Base-by-base conservation (phyloP, 2,797 vertebrate genomes). In the Anabas testudineus region DNA sequence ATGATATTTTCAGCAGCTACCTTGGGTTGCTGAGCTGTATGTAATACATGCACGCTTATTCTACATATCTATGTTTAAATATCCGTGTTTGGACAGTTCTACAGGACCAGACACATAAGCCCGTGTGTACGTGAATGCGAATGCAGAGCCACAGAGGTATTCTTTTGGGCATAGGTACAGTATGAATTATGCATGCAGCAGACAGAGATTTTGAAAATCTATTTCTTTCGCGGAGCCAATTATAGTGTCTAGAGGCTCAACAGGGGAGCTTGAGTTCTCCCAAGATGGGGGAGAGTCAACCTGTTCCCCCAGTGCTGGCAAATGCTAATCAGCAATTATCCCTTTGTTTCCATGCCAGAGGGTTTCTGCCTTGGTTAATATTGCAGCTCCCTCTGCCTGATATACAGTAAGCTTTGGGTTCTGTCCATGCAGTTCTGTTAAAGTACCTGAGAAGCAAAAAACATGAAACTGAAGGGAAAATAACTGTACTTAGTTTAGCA, bases 241-340 rank as follows among this genome's bases (percentile, higher is more conserved):
- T 93, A 92, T 65, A 82, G 76, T 82, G 88, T 90, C 88, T 87
- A 36, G 76, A 82, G 83, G 83, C 85, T 79, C 83, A 84, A 84
- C 87, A 84, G 85, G 90, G 88, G 88, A 83, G 78, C 56, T 47
- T 36, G 67, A 83, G 73, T 71, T 79, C 64, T 75, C 76, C 70
- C 74, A 55, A 80, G 77, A 81, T 78, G 80, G 76, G 76, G 84
- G 74, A 70, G 69, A 85, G 70, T 86, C 87, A 87, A 87, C 88
- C 84, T 89, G 83, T 82, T 89, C 75, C 76, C 74, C 77, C 55
- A 76, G 47, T 65, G 83, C 86, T 83, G 68, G 76, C 71, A 78
- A 90, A 88, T 88, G 85, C 85, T 85, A 92, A 91, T 91, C 84
- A 92, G 85, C 85, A 90, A 90, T 90, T 90, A 90, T 84, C 76